Percentiles rank a stretch among this genome's conserved stretches.
Conservation (phyloP, 1,140 invertebrate species). For the Cydia fagiglandana region DNA sequence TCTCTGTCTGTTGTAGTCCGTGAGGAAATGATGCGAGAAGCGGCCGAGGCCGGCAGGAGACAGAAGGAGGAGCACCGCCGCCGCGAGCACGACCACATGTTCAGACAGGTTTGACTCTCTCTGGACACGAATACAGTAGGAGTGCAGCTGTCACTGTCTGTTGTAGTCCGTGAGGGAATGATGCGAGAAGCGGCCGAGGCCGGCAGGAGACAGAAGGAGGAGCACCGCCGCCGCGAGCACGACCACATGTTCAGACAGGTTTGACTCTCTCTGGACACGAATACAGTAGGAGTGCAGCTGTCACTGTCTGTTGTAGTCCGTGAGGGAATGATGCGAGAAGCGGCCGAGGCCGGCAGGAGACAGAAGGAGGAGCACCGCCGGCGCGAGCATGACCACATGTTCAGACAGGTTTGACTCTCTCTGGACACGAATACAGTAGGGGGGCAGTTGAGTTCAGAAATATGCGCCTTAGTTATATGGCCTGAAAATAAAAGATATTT, state of each 20-base stretch:
- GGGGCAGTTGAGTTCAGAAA: too few relatives aligned
- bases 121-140: too few relatives aligned
- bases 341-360: constrained; percentile 84
- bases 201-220: constrained; percentile 84
- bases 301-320: constrained; percentile 70
- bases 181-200: constrained; percentile 86
- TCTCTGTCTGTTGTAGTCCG: constrained; percentile 69
- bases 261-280: too few relatives aligned
- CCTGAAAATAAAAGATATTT: too few relatives aligned
- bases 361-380: constrained; percentile 84
- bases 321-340: constrained; percentile 84
- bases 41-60: constrained; percentile 84
- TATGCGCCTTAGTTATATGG: too few relatives aligned
- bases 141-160: too few relatives aligned
- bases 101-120: constrained; percentile 80
- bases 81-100: constrained; percentile 87
- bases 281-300: too few relatives aligned
- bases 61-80: constrained; percentile 84
- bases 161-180: constrained; percentile 81
- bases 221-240: constrained; percentile 83
- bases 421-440: too few relatives aligned
- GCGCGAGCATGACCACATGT: constrained; percentile 87
- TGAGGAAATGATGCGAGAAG: constrained; percentile 84
- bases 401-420: constrained; percentile 80
- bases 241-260: constrained; percentile 89